A percentile compares a stretch with the other conserved stretches of the same genome.
Conservation (phyloP, 1,140 invertebrate genomes). For the Zaprionus davidi region DNA sequence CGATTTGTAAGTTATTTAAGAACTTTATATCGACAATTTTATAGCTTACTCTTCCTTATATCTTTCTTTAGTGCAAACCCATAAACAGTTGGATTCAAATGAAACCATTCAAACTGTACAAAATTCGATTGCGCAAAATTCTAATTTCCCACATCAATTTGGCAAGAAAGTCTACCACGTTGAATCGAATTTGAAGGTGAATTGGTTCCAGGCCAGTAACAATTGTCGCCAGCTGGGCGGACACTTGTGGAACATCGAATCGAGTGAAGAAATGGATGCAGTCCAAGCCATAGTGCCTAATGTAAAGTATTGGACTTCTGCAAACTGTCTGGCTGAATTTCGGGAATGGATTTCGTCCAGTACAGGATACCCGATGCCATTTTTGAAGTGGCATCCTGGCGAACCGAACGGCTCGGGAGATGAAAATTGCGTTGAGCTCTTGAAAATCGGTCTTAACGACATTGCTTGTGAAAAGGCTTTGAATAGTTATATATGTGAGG, state of each 20-base stretch:
- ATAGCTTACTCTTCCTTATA: not conserved
- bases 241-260: constrained; percentile 34
- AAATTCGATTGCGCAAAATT: not conserved
- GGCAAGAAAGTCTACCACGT: constrained; percentile 30
- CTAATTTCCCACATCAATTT: constrained; percentile 26
- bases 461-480: not conserved
- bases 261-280: constrained; percentile 13
- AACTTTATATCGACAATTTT: not conserved
- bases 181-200: not conserved
- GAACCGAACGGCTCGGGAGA: constrained; percentile 12
- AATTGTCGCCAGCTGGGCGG: constrained; percentile 26
- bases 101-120: not conserved
- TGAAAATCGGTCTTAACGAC: not conserved
- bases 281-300: not conserved
- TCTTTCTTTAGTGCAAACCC: not conserved
- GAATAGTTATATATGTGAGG: constrained; percentile 2
- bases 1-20: constrained; percentile 2
- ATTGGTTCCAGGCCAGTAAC: constrained; percentile 18
- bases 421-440: constrained; percentile 10
- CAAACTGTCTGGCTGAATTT: constrained; percentile 3
- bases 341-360: constrained; percentile 8
- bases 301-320: constrained; percentile 22
- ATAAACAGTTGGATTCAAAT: not conserved
- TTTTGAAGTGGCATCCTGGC: not conserved
- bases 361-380: constrained; percentile 19